phyloP scores from a whole-genome alignment of 2,888 invertebrate species.

The Alsophila aescularia region DNA sequence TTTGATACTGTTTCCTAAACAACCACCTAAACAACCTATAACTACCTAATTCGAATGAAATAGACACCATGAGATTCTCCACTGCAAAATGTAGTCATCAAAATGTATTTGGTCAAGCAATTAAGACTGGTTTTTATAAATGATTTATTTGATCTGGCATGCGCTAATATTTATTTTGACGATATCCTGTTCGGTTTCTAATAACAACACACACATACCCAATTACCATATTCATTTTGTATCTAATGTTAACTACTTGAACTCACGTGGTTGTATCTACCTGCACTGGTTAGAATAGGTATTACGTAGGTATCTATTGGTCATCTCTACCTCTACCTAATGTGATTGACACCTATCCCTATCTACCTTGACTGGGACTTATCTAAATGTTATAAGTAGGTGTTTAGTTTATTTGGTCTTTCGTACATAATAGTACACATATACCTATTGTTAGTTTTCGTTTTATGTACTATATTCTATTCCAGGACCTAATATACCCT shows the following conservation, averaged over 20 bases:
- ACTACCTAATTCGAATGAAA: background rate
- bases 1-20: background rate
- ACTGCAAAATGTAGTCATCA: constrained; percentile 5
- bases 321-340: background rate
- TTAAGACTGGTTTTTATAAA: constrained; percentile 12
- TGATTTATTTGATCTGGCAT: constrained; percentile 3
- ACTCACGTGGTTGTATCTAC: background rate
- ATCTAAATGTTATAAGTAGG: too few species aligned
- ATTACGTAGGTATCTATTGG: background rate
- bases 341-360: background rate
- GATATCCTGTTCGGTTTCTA: constrained; percentile 21
- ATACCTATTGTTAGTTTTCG: too few species aligned
- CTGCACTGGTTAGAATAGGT: background rate
- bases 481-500: too few species aligned
- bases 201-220: background rate
- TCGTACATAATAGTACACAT: too few species aligned
- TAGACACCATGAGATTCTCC: background rate
- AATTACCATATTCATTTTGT: background rate
- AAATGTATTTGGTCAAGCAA: constrained; percentile 14
- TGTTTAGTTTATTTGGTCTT: too few species aligned
- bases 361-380: too few species aligned
- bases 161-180: constrained; percentile 21
- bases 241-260: constrained; percentile 12
- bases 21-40: background rate
- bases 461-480: too few species aligned